Evolutionary conservation across 2,113 vertebrate genomes (phyloP).

Genomic region (Cyanoramphus novaezelandiae): DNA sequence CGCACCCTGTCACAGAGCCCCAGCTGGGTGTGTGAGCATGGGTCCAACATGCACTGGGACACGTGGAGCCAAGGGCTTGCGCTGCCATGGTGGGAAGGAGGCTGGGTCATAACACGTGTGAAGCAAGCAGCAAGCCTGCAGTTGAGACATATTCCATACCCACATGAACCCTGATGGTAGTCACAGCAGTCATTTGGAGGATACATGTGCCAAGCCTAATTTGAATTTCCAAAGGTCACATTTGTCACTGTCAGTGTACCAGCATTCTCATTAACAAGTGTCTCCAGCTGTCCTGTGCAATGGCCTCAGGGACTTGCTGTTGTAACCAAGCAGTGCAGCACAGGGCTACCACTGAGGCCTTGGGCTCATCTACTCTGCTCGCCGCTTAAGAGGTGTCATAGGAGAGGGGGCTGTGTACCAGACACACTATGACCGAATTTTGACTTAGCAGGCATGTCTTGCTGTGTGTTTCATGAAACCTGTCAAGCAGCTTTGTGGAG

Average conservation of each 20-base stretch:
- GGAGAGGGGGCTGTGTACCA: background rate
- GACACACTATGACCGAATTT: rapidly evolving
- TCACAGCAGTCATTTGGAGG: background rate
- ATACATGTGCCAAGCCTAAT: conserved; percentile 29
- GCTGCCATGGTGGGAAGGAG: background rate
- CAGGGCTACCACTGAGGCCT: background rate
- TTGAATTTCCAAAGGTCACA: conserved; percentile 52
- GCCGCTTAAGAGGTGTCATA: rapidly evolving
- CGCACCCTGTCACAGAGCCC: background rate
- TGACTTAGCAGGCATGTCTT: background rate
- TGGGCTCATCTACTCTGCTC: rapidly evolving
- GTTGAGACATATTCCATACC: background rate
- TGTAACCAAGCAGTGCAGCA: background rate
- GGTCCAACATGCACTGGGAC: background rate
- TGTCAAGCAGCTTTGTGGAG: background rate
- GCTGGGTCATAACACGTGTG: background rate
- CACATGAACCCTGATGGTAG: background rate
- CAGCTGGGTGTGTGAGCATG: background rate
- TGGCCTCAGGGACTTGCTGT: background rate
- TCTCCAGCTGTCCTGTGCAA: conserved; percentile 1
- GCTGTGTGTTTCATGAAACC: background rate
- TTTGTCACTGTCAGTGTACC: background rate
- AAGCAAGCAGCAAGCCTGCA: background rate
- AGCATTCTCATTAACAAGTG: conserved; percentile 11
- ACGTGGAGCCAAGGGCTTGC: background rate